Evolutionary conservation across 2,797 vertebrate genomes (phyloP), one percentile per base, ranked within the genome.

Genomic region (Onychomys leucogaster): DNA sequence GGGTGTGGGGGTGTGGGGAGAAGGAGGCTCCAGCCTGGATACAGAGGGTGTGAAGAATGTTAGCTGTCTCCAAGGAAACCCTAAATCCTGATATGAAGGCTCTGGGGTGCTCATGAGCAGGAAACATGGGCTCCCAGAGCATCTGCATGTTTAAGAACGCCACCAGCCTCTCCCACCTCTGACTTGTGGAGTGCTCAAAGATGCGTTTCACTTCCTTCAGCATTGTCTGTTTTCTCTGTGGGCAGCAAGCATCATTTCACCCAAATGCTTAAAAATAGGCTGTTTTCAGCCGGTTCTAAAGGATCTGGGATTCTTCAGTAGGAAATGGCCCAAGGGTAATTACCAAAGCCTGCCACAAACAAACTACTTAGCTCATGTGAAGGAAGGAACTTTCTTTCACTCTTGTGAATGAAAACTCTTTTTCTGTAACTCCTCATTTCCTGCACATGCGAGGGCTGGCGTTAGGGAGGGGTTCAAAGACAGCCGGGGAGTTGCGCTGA

Each of bases 241-340:
- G 95, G 19, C 23, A 34, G 88, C 90, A 94, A 88, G 89, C 57
- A 80, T 69, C 49, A 73, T 80, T 91, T 97, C 76, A 37, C 80
- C 85, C 5, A 41, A 75, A 92, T 63, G 61, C 34, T 96, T 96
- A 94, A 95, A 97, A 97, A 95, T 86, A 96, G 77, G n/a, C 73
- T 46, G 81, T 93, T 94, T 41, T 25, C 61, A 91, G 84, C 27
- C 11, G 23, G 65, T 73, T 93, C 93, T 37, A 89, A 87, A 95
- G 94, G 43, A 43, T 81, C 83, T 41, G 49, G 13, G 14, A 86
- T 90, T 96, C 94, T 86, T 91, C 95, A 85, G 84, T 83, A 85
- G 95, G 87, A 95, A 94, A 91, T 82, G 85, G 90, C 88, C 61
- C 57, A 32, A 46, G 93, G 90, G 61, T 52, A 95, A 92, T 57